Base-by-base conservation (phyloP, 2,797 vertebrate species). In the Mus caroli region DNA sequence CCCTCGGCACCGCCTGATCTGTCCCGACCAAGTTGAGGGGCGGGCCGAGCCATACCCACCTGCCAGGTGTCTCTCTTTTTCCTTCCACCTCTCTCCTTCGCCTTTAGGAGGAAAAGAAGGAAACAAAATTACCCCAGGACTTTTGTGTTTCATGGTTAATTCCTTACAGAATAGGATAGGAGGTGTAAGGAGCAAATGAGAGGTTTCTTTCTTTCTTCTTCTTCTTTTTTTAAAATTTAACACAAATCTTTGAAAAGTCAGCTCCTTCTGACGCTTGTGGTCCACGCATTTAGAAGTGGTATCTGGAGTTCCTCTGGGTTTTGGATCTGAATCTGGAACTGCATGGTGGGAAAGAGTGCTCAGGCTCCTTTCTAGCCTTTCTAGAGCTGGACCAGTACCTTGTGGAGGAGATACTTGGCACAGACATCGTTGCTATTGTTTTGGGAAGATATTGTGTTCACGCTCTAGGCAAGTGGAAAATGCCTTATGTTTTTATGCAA, bases 291-390 rank as follows among this genome's bases (percentile, higher is more conserved):
- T 79, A 5, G 26, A 89, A 75, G 71, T n/a, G 89, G 89, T 91
- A 86, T 86, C 22, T 77, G 85, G 96, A 97, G 94, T 97, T 93
- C 43, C 2, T 43, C 43, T 64, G 64, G 54, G 37, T 85, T 92
- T 87, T 77, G 94, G 69, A 15, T 62, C 2, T 4, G 4, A 31
- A 37, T 67, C 83, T 90, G 85, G 15, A 20, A 79, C 40, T 28
- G 12, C 26, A 6, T 24, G 84, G 12, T 28, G 60, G 78, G 62
- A 28, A n/a, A 0, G 62, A 34, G 75, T n/a, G 40, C 11, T 6
- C 14, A 37, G 43, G 7, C 76, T 56, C 52, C 31, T 77, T 31
- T 9, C 71, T 28, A 1, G 90, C 76, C 24, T 19, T 8, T 10
- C 12, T 34, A 2, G 92, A 83, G 86, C 60, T 22, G 92, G 46